Evolutionary conservation across 2,888 invertebrate genomes (phyloP).

Genomic region (Apodemia zela): DNA sequence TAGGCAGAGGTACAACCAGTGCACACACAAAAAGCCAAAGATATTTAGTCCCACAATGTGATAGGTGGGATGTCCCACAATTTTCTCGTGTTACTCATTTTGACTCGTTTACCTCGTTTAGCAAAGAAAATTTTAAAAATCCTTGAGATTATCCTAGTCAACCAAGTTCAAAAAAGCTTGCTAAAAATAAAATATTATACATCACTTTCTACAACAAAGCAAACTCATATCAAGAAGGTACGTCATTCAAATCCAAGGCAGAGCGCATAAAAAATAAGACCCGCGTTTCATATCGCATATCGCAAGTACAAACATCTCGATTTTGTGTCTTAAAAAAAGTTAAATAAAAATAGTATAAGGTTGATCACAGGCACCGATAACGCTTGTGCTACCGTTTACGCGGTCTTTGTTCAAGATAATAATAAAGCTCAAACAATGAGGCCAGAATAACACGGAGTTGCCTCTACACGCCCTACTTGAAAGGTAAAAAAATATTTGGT

Average conservation of each 20-base stretch:
- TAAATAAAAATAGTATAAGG: constrained; percentile 60
- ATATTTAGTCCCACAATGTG: too few species aligned
- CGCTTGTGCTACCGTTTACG: constrained; percentile 74
- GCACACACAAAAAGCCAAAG: too few species aligned
- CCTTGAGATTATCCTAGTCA: too few species aligned
- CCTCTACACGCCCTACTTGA: constrained; percentile 63
- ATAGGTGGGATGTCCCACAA: too few species aligned
- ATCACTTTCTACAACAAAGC: constrained; percentile 19
- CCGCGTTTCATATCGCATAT: constrained; percentile 54
- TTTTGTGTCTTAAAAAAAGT: constrained; percentile 49
- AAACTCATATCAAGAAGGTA: constrained; percentile 35
- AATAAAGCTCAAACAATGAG: constrained; percentile 74
- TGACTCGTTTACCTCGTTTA: too few species aligned
- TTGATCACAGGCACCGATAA: constrained; percentile 75
- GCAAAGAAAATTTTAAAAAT: too few species aligned
- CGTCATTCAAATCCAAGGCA: constrained; percentile 43
- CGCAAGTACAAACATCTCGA: constrained; percentile 55
- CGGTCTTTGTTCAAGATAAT: constrained; percentile 67
- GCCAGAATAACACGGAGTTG: constrained; percentile 52
- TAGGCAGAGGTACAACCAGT: too few species aligned
- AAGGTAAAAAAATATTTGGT: constrained; percentile 55
- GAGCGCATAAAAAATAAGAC: constrained; percentile 15
- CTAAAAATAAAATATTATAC: not conserved
- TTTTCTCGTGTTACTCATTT: too few species aligned
- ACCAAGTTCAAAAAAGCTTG: not conserved